Percentiles rank a stretch among this genome's conserved stretches.
Conservation (phyloP, 2,113 vertebrate species). For the Antechinus flavipes region DNA sequence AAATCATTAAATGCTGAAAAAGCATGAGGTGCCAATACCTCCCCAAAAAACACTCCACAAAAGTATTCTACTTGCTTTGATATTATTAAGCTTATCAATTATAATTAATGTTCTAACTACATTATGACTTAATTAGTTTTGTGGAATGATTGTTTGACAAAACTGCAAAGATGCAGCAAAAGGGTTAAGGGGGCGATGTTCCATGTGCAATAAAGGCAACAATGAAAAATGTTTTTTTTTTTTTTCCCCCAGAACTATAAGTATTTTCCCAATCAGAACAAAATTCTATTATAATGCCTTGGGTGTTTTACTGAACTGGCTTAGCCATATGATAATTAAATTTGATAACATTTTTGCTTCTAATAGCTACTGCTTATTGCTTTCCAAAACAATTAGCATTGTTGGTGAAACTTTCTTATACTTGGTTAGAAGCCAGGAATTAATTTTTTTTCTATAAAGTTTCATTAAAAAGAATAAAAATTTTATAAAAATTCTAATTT, state of each 20-base stretch:
- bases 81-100: not conserved
- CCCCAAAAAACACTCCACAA: not conserved
- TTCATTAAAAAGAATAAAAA: not conserved
- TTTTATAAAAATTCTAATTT: not conserved
- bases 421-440: not conserved
- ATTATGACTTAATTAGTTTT: conserved; percentile 13
- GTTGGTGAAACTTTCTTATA: conserved; percentile 1
- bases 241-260: not conserved
- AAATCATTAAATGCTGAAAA: not conserved
- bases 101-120: not conserved
- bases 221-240: not conserved
- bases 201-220: conserved; percentile 15
- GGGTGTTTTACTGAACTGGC: not conserved
- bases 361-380: not conserved
- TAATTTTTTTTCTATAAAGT: conserved; percentile 6
- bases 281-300: not conserved
- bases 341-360: not conserved
- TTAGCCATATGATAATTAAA: not conserved
- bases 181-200: not conserved
- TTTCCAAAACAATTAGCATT: not conserved
- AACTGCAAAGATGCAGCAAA: not conserved
- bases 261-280: not conserved
- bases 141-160: not conserved
- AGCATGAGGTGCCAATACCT: not conserved
- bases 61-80: not conserved